Percentiles rank a stretch among this genome's conserved stretches.
These are phyloP conservation scores for Tachystola acroxantha DNA, from an alignment of 2,888 invertebrate species.

Conservation along the genomic window DNA sequence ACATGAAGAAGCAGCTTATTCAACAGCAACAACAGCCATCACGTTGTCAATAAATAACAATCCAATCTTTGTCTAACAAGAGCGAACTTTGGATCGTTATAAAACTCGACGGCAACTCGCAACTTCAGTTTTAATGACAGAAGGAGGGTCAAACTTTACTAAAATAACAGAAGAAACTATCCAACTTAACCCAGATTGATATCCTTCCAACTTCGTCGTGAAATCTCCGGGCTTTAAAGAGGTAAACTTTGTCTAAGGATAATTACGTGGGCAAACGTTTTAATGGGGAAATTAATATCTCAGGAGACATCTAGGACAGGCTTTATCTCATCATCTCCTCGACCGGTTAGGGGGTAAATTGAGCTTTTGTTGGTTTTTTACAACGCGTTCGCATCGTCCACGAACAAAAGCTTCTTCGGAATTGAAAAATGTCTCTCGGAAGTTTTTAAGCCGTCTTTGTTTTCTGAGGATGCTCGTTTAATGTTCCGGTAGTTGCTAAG, in stretches of 20 bases:
- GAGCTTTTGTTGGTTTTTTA: neutral
- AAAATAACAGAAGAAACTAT: slow-evolving; percentile 25
- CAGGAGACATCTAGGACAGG: slow-evolving; percentile 3
- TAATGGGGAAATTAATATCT: slow-evolving; percentile 17
- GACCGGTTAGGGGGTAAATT: slow-evolving; percentile 3
- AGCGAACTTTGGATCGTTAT: slow-evolving; percentile 12
- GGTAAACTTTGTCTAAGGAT: slow-evolving; percentile 17
- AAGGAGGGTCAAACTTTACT: slow-evolving; percentile 19
- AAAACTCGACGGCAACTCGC: slow-evolving; percentile 17
- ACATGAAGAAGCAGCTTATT: too few relatives aligned
- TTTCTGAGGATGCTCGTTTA: neutral
- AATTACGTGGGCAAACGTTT: slow-evolving; percentile 16
- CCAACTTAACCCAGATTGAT: slow-evolving; percentile 24
- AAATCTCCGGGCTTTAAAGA: slow-evolving; percentile 16
- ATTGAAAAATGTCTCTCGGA: slow-evolving; percentile 1
- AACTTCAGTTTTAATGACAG: slow-evolving; percentile 29
- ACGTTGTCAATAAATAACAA: slow-evolving; percentile 4
- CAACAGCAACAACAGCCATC: slow-evolving; percentile 3
- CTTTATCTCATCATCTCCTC: neutral
- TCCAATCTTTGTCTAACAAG: slow-evolving; percentile 9
- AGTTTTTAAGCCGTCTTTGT: slow-evolving; percentile 1
- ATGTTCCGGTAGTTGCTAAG: neutral
- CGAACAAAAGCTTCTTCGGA: neutral
- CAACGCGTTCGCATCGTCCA: neutral
- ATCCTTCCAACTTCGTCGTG: slow-evolving; percentile 20